Conservation (phyloP, 1,140 invertebrate genomes). For the Drosophila melanogaster region DNA sequence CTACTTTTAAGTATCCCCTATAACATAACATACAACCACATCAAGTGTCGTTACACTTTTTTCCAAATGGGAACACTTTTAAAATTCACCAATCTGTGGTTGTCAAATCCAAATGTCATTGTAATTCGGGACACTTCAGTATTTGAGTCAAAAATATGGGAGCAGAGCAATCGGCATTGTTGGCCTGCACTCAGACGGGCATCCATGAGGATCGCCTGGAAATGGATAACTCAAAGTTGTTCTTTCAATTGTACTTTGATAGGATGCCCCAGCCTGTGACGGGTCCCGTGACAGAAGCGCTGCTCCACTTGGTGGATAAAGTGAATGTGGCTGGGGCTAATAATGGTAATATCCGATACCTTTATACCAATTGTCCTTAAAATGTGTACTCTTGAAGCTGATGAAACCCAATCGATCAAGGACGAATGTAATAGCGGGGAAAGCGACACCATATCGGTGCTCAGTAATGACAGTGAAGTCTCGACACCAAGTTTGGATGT, state of each 20-base stretch:
- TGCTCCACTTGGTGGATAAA: constrained; percentile 45
- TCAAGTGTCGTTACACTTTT: too few relatives aligned
- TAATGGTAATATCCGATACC: neutral
- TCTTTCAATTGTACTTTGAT: constrained; percentile 55
- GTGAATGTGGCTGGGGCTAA: neutral
- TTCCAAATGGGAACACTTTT: too few relatives aligned
- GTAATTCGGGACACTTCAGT: neutral
- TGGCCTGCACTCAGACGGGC: constrained; percentile 58
- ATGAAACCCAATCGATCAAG: neutral
- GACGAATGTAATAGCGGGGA: constrained; percentile 5
- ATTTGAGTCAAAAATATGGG: constrained; percentile 48
- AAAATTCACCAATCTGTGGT: neutral
- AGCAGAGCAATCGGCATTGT: constrained; percentile 63
- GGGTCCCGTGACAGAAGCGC: constrained; percentile 57
- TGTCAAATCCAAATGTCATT: neutral
- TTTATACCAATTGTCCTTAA: neutral
- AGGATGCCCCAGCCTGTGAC: constrained; percentile 44
- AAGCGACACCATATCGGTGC: constrained; percentile 9
- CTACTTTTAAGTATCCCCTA: too few relatives aligned
- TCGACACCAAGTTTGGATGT: neutral
- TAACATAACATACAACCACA: too few relatives aligned
- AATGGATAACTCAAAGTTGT: constrained; percentile 44
- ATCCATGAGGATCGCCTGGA: constrained; percentile 23
- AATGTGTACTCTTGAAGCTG: neutral
- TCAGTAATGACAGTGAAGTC: constrained; percentile 13